These are phyloP conservation scores for Heterodera carotae DNA, from an alignment of 1,140 invertebrate genomes.

Conservation along the genomic window DNA sequence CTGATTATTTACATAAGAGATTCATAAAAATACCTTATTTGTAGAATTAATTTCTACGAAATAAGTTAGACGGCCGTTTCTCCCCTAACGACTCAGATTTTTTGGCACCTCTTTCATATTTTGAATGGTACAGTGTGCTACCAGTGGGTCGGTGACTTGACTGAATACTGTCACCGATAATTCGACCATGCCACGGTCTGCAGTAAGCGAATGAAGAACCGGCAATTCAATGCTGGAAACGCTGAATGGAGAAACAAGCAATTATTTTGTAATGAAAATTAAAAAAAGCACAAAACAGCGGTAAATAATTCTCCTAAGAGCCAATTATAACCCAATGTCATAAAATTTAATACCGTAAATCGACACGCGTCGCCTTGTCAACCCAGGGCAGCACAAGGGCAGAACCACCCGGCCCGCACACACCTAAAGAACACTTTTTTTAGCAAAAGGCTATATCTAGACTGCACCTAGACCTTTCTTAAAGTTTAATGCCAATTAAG, in stretches of 20 bases:
- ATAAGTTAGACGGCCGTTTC: no score
- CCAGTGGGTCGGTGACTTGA: constrained; percentile 44
- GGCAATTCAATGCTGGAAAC: constrained; percentile 44
- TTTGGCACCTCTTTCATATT: constrained; percentile 37
- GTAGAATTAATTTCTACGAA: no score
- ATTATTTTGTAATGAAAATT: background rate
- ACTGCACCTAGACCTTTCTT: no score
- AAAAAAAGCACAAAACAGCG: background rate
- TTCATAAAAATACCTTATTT: no score
- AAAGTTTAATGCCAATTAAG: no score
- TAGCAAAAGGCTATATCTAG: no score
- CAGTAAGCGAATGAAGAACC: constrained; percentile 44
- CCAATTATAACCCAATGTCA: no score
- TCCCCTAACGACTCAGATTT: no score
- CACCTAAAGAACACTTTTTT: constrained; percentile 7
- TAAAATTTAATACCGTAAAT: constrained; percentile 31
- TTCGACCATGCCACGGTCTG: constrained; percentile 47
- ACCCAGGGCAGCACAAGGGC: constrained; percentile 50
- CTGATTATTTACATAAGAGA: no score
- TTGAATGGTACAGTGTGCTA: constrained; percentile 38
- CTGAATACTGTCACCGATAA: constrained; percentile 45
- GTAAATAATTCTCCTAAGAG: no score
- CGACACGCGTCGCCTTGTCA: constrained; percentile 44
- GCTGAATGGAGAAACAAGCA: constrained; percentile 5
- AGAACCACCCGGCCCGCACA: constrained; percentile 45